These are phyloP conservation scores for Melanotaenia pygmaea DNA, from an alignment of 2,797 vertebrate genomes.

Conservation along the genomic window DNA sequence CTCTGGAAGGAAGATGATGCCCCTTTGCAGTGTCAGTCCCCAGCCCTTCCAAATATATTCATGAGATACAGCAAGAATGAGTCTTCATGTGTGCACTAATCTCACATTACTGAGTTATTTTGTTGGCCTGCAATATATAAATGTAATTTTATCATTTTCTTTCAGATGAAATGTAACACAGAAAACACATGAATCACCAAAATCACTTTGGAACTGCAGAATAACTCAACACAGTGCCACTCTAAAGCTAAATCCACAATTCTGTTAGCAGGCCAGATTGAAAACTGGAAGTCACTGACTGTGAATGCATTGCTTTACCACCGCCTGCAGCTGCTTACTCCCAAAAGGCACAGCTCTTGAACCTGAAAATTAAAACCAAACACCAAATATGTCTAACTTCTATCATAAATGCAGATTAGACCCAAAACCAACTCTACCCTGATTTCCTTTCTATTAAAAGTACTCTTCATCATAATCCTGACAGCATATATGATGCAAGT, in stretches of 20 bases:
- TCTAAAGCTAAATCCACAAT: conserved; percentile 39
- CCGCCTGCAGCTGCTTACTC: conserved; percentile 40
- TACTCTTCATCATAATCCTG: conserved; percentile 21
- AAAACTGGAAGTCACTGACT: conserved; percentile 52
- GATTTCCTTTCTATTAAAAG: conserved; percentile 34
- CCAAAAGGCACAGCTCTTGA: conserved; percentile 50
- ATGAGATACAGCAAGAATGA: conserved; percentile 33
- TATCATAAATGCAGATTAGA: conserved; percentile 6
- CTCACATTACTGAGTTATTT: conserved; percentile 36
- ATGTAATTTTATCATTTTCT: conserved; percentile 46
- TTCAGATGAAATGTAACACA: conserved; percentile 38
- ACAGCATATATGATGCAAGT: conserved; percentile 23
- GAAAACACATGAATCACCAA: conserved; percentile 58
- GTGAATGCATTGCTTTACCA: conserved; percentile 61
- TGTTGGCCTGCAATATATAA: conserved; percentile 28
- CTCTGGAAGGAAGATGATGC: conserved; percentile 44
- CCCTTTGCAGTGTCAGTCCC: conserved; percentile 26
- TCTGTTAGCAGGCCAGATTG: conserved; percentile 49
- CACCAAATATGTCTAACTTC: conserved; percentile 22
- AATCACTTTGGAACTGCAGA: conserved; percentile 60
- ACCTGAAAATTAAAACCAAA: conserved; percentile 49
- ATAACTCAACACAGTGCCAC: conserved; percentile 35
- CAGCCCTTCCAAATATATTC: conserved; percentile 52
- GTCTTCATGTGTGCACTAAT: conserved; percentile 34
- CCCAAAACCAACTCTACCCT: conserved; percentile 16